Conservation (phyloP, 2,888 invertebrate species). For the Leptinotarsa haldemani region DNA sequence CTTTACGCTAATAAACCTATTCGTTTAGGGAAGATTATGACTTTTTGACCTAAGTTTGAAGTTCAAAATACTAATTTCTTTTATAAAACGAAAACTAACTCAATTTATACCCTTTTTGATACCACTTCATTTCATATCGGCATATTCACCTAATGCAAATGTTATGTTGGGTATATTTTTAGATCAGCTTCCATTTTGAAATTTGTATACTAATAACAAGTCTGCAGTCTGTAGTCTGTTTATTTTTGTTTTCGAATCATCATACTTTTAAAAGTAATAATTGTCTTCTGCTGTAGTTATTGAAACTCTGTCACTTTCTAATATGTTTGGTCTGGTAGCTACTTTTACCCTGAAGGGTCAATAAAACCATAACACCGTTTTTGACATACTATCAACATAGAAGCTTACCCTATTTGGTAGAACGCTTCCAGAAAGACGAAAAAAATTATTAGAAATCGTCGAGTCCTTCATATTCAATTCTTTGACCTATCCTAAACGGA, state of each 20-base stretch:
- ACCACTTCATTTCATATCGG: not conserved
- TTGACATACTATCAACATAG: constrained; percentile 1
- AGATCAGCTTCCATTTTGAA: constrained; percentile 18
- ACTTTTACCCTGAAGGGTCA: not conserved
- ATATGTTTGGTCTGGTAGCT: not conserved
- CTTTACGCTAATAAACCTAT: not conserved
- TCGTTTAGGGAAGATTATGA: not conserved
- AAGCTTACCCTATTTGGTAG: constrained; percentile 12
- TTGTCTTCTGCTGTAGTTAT: not conserved
- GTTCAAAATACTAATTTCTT: not conserved
- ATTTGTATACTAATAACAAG: constrained; percentile 16
- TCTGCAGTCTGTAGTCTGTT: constrained; percentile 3
- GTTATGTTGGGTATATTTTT: constrained; percentile 20
- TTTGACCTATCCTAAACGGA: not conserved
- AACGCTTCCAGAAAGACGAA: constrained; percentile 9
- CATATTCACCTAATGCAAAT: constrained; percentile 1
- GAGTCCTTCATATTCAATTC: constrained; percentile 1
- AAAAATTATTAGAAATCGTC: not conserved
- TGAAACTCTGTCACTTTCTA: not conserved
- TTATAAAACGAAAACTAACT: not conserved
- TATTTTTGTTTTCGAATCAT: constrained; percentile 4
- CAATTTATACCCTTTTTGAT: not conserved
- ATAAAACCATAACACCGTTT: constrained; percentile 16
- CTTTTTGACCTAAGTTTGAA: not conserved
- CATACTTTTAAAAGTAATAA: not conserved